A percentile compares a stretch with the other conserved stretches of the same genome.
Evolutionary conservation across 64 coral and sea anemone species (phyloP).

Genomic region (Dendronephthya gigantea): DNA sequence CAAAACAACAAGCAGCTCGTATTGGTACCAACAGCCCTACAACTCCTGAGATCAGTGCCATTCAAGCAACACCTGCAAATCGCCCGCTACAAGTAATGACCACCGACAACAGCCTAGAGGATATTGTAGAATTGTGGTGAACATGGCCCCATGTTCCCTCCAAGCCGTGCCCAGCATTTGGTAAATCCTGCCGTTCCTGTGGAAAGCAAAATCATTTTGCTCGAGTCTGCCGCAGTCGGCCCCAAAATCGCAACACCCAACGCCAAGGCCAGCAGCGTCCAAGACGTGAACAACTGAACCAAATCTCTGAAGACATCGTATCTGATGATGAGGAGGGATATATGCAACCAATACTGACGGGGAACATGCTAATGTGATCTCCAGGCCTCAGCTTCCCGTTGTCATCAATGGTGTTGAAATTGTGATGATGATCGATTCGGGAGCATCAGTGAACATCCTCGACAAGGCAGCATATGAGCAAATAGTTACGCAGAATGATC

Average conservation of each 20-base stretch:
- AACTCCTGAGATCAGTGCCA: neutral
- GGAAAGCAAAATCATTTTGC: constrained; percentile 4
- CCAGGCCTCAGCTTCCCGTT: neutral
- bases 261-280: neutral
- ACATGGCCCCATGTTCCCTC: neutral
- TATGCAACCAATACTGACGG: neutral
- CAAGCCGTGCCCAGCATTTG: neutral
- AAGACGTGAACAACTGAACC: neutral
- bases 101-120: neutral
- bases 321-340: too few species aligned
- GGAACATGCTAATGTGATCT: neutral
- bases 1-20: neutral
- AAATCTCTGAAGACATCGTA: neutral
- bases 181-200: neutral
- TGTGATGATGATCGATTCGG: neutral
- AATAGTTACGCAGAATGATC: neutral
- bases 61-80: neutral
- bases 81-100: too few species aligned
- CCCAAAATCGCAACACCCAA: neutral
- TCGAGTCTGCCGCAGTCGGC: neutral
- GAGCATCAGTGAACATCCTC: neutral
- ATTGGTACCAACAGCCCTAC: neutral
- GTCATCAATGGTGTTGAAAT: neutral
- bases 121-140: neutral
- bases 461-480: neutral